Evolutionary conservation across 2,888 invertebrate genomes (phyloP), one percentile per base, ranked within the genome.

Genomic region (Lottia gigantea): DNA sequence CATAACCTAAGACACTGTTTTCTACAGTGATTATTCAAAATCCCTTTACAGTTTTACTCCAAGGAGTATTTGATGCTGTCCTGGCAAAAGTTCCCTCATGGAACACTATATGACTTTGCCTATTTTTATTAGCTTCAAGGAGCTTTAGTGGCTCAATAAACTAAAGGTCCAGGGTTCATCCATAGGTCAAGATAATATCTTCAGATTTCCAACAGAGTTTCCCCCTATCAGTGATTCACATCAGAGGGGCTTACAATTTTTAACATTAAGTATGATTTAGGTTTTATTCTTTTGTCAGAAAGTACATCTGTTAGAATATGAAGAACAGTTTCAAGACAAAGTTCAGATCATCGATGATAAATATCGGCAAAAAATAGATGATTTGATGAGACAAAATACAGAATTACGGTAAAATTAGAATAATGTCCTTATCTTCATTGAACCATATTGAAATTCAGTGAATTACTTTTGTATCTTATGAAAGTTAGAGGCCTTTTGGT

Each of bases 321-420:
- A 87, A 71, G 81, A 86, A 64, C 80, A 82, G 66, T 87, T 87
- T 79, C 81, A 86, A 49, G 81, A 82, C 25, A 84, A 85, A 66
- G 86, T 87, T 2, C 80, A 83, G 62, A 79, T 80, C 46, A 85
- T 88, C 14, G 87, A 87, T 71, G 86, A 84, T 69, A 83, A 85
- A 68, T 88, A 88, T 78, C 76, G 81, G 68, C 73, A 78, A 26
- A 80, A 81, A 71, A 85, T 88, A 16, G 79, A 87, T 46, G 83
- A 82, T 8, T 77, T 88, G 2, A 84, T 84, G 82, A 81, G 77
- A 19, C 84, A 85, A 68, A 87, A 86, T 71, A 82, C 85, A 40
- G 87, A 88, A 75, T 79, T 88, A 19, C 81, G 85, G 86, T 86
- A 68, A 74, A 77, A 7, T 19, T 16, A 16, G 4, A 12, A 66